phyloP scores from a whole-genome alignment of 2,888 invertebrate genomes.

The Polyommatus iphigenia region DNA sequence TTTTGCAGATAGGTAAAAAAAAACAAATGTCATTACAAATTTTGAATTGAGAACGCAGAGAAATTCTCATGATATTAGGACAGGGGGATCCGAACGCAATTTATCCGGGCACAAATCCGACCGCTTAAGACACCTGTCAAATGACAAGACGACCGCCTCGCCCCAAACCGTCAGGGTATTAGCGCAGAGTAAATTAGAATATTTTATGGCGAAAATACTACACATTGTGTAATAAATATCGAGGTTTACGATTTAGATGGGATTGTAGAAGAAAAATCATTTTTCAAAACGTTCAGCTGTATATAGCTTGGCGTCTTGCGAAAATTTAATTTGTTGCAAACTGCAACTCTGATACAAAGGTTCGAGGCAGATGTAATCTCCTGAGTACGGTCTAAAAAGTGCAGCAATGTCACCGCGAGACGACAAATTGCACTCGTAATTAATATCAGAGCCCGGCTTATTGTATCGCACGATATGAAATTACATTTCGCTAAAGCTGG shows the following conservation, averaged over 20 bases:
- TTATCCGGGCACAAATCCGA: constrained; percentile 69
- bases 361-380: neutral
- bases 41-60: constrained; percentile 29
- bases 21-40: constrained; percentile 16
- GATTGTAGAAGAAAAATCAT: neutral
- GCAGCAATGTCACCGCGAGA: neutral
- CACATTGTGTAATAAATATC: neutral
- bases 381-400: neutral
- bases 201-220: constrained; percentile 45
- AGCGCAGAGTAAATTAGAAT: constrained; percentile 67
- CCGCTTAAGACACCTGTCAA: constrained; percentile 73
- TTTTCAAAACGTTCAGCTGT: neutral
- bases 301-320: neutral
- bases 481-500: neutral
- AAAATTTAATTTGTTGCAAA: neutral
- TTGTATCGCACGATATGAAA: constrained; percentile 15
- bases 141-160: constrained; percentile 55
- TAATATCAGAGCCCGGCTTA: constrained; percentile 13
- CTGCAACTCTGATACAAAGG: neutral
- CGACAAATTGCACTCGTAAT: constrained; percentile 1
- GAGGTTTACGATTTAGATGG: neutral
- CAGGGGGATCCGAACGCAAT: constrained; percentile 48
- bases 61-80: constrained; percentile 30
- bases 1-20: neutral
- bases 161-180: constrained; percentile 49